Evolutionary conservation across 2,113 vertebrate genomes (phyloP).

Genomic region (Ariopsis seemanni): DNA sequence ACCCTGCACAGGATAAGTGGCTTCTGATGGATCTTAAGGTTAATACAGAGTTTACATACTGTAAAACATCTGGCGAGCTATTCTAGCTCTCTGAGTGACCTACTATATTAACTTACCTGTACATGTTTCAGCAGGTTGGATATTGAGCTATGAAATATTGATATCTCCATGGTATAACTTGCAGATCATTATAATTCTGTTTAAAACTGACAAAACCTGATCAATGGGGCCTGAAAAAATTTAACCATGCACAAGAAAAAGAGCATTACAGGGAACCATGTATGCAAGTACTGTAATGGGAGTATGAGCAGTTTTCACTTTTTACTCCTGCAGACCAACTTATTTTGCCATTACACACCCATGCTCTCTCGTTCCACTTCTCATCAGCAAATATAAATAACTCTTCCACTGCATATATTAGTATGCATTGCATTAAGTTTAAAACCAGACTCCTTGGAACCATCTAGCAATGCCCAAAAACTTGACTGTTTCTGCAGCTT

Average conservation of each 20-base stretch:
- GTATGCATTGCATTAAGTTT: no score
- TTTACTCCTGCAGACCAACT: neutral
- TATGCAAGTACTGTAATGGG: no score
- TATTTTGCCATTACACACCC: neutral
- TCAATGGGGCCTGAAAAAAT: neutral
- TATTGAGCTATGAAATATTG: neutral
- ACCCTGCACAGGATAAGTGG: no score
- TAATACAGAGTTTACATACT: neutral
- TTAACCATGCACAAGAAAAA: no score
- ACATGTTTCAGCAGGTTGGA: neutral
- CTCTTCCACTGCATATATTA: no score
- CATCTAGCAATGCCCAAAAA: neutral
- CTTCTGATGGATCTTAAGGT: no score
- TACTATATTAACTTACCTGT: neutral
- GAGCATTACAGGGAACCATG: no score
- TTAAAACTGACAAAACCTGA: neutral
- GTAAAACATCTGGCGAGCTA: neutral
- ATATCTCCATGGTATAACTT: neutral
- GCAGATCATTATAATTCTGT: neutral
- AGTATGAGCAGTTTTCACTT: no score
- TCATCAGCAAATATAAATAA: neutral
- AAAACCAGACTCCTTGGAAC: no score
- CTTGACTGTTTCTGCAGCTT: neutral
- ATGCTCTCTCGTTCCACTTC: neutral
- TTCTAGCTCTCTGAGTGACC: neutral